phyloP scores from a whole-genome alignment of 2,888 invertebrate genomes.

The Blera fallax region DNA sequence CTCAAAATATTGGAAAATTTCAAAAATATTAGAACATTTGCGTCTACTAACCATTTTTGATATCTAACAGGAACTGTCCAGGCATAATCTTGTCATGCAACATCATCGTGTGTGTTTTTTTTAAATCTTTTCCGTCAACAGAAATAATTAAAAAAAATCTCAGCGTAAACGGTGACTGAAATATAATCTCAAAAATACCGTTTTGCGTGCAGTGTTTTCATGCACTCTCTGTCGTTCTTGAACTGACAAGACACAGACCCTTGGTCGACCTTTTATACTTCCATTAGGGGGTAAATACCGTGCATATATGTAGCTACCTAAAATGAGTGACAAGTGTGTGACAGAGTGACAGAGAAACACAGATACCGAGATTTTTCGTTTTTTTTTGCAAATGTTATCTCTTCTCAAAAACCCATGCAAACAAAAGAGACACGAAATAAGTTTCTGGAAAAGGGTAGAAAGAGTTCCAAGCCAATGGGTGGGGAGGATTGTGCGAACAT shows the following conservation, averaged over 20 bases:
- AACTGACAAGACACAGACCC: slow-evolving; percentile 23
- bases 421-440: slow-evolving; percentile 32
- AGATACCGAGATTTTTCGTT: background rate
- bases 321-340: slow-evolving; percentile 64
- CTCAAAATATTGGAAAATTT: no score
- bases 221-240: slow-evolving; percentile 2
- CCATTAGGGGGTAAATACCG: background rate
- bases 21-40: background rate
- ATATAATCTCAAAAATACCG: background rate
- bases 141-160: background rate
- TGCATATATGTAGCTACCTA: slow-evolving; percentile 32
- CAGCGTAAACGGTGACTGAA: background rate
- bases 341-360: slow-evolving; percentile 53
- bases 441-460: slow-evolving; percentile 36
- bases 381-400: slow-evolving; percentile 49
- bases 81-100: slow-evolving; percentile 79
- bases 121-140: background rate
- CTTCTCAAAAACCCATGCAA: slow-evolving; percentile 21
- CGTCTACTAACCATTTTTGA: slow-evolving; percentile 78
- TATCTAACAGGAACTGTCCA: slow-evolving; percentile 78
- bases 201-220: background rate
- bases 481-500: slow-evolving; percentile 22
- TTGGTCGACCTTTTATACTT: slow-evolving; percentile 48
- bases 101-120: slow-evolving; percentile 68
- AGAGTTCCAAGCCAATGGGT: slow-evolving; percentile 19